phyloP scores from a whole-genome alignment of 2,113 vertebrate genomes.

The Vicugna pacos region DNA sequence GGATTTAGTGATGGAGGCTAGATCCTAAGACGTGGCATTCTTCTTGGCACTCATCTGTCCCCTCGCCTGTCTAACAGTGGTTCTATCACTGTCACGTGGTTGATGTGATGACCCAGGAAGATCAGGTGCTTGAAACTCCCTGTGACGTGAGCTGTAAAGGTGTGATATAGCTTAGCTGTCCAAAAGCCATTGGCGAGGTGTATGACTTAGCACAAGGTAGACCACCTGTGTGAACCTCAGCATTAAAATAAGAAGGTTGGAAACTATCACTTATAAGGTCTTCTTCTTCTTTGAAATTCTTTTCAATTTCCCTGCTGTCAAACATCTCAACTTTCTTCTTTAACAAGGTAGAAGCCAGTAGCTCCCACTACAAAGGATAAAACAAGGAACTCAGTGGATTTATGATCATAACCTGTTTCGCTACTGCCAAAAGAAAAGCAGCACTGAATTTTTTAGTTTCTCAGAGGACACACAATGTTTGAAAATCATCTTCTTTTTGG shows the following conservation, averaged over 20 bases:
- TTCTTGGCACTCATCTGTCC: background rate
- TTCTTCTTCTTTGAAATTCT: background rate
- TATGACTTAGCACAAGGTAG: background rate
- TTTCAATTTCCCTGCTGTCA: background rate
- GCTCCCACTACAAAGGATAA: constrained; percentile 6
- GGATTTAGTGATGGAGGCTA: background rate
- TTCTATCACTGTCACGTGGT: background rate
- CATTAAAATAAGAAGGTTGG: background rate
- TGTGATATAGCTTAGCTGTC: background rate
- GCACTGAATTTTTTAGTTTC: constrained; percentile 49
- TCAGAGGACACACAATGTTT: constrained; percentile 55
- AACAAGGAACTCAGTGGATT: constrained; percentile 11
- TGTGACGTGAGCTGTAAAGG: background rate
- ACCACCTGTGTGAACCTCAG: background rate
- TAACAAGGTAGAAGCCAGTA: background rate
- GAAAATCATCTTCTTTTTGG: constrained; percentile 58
- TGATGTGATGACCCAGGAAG: background rate
- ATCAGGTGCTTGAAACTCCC: background rate
- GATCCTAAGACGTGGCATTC: background rate
- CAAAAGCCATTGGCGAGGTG: background rate
- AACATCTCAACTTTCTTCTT: background rate
- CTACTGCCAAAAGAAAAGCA: constrained; percentile 62
- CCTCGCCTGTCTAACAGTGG: background rate
- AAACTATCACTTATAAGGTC: background rate
- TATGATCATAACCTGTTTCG: constrained; percentile 49